Base-by-base conservation (phyloP, 2,888 invertebrate species). In the Dermolepida albohirtum region DNA sequence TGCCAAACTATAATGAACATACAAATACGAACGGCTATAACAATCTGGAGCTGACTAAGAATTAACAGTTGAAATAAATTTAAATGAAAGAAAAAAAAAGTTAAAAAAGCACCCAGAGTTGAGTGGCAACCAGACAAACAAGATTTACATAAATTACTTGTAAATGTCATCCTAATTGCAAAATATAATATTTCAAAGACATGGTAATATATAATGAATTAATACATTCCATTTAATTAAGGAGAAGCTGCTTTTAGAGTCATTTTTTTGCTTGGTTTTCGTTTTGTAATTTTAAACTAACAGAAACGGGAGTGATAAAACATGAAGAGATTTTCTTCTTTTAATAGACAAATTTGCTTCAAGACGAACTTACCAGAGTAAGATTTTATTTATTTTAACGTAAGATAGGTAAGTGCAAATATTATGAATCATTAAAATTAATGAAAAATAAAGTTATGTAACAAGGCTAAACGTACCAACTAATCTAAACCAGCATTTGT, bases 131-230 rank as follows among this genome's bases (percentile, higher is more conserved):
- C 41, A 55, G 22, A 17, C 22, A 55, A 22, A 41, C 22, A 55
- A 41, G 55, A 43, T 41, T 55, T n/a, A 55, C 40, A 55, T 55
- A 55, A 55, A 55, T 55, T 55, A 43, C 22, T 40, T n/a, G 12
- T 16, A 41, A 40, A 40, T 55, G 55, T 55, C 55, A 7, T 39
- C 55, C n/a, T 55, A 55, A 55, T 55, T 55, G 41, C 22, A 17
- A 55, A 55, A 41, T 34, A 34, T 34, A 34, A 34, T 34, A 34
- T 8, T 34, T 34, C 6, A 34, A 34, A 34, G 34, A 8, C 34
- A 34, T 6, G 34, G 6, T 5, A 34, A 34, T 34, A 34, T 34
- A 34, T 34, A 34, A 34, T 34, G 6, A 52, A 52, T 52, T 52
- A 14, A 52, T 29, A 14, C 34, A n/a, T 5, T 7, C 5, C 4